A percentile compares a stretch with the other conserved stretches of the same genome.
Evolutionary conservation across 2,113 vertebrate species (phyloP).

Genomic region (Spheniscus mendiculus): DNA sequence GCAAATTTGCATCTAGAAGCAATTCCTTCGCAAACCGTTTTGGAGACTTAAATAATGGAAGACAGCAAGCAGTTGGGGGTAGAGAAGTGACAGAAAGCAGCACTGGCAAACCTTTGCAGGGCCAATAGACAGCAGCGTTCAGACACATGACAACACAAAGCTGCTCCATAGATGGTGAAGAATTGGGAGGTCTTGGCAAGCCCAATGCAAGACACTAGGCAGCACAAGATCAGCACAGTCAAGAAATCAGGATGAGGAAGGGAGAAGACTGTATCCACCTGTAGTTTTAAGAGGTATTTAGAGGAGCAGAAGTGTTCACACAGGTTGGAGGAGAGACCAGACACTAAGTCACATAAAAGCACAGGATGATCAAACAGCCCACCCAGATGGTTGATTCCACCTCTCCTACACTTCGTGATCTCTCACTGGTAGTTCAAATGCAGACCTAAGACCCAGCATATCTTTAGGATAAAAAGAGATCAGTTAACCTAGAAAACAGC

Average conservation of each 20-base stretch:
- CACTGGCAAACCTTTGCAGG: fast-evolving
- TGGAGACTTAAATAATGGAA: not conserved
- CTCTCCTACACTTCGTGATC: fast-evolving
- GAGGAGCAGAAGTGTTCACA: not conserved
- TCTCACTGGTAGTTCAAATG: not conserved
- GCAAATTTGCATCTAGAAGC: not conserved
- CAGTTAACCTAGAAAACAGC: too few relatives aligned
- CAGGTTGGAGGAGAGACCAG: not conserved
- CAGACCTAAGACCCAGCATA: not conserved
- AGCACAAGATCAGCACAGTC: not conserved
- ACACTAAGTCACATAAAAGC: not conserved
- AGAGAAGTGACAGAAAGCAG: not conserved
- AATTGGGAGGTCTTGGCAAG: not conserved
- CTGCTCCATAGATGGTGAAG: not conserved
- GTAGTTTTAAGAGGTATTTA: not conserved
- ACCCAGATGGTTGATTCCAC: not conserved
- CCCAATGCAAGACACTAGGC: fast-evolving
- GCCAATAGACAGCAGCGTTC: not conserved
- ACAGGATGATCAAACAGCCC: not conserved
- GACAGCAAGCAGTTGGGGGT: not conserved
- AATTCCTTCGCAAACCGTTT: not conserved
- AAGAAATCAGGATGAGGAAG: not conserved
- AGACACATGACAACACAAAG: not conserved
- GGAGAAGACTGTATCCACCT: not conserved
- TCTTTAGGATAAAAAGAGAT: not conserved